Conservation (phyloP, 2,113 vertebrate species). For the Panthera tigris region DNA sequence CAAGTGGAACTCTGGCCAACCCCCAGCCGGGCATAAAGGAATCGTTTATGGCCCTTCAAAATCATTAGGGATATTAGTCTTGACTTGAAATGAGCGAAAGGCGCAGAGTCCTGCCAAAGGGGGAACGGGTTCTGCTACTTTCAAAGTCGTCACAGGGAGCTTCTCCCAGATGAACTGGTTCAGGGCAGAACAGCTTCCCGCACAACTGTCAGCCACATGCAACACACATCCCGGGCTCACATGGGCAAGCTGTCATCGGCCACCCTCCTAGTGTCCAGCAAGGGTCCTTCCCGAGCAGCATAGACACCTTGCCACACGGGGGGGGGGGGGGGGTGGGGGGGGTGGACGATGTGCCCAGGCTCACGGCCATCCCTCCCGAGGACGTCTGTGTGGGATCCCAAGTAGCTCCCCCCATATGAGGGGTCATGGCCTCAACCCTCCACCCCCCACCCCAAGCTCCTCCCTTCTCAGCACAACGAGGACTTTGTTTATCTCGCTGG, state of each 20-base stretch:
- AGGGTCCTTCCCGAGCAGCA: no score
- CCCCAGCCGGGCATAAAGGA: conserved; percentile 60
- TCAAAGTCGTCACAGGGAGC: conserved; percentile 12
- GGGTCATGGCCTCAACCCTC: background rate
- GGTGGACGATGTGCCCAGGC: accelerated
- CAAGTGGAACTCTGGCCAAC: conserved; percentile 49
- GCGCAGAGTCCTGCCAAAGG: background rate
- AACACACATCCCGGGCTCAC: background rate
- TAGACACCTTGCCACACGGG: background rate
- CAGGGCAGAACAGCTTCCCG: background rate
- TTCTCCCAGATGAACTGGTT: background rate
- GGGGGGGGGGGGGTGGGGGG: no score
- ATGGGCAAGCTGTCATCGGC: background rate
- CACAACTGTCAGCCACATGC: background rate
- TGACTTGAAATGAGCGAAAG: conserved; percentile 62
- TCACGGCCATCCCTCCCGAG: accelerated
- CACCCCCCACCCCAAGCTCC: background rate
- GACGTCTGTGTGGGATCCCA: background rate
- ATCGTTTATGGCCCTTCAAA: conserved; percentile 71
- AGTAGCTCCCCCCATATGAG: background rate
- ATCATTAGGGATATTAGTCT: conserved; percentile 66
- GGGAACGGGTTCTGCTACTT: conserved; percentile 41
- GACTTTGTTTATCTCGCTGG: background rate
- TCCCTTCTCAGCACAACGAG: background rate
- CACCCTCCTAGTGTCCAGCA: background rate